Base-by-base conservation (phyloP, 2,797 vertebrate genomes). In the Sebastes nivosus region DNA sequence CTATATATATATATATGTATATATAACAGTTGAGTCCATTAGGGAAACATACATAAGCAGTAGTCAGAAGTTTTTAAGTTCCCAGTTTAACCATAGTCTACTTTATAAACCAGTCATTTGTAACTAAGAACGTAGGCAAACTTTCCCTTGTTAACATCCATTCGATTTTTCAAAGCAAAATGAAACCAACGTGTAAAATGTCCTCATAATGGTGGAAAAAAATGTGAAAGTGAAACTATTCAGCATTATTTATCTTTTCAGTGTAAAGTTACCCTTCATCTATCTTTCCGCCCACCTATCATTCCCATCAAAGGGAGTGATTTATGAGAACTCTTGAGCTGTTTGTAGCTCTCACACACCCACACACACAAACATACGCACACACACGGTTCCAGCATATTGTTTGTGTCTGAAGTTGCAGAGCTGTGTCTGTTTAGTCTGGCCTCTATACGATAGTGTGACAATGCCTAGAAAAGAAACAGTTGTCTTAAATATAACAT, bases 401-500 rank as follows among this genome's bases (percentile, higher is more conserved):
- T 85, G 83, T 90, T 85, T 78, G 42, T 73, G 14, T 65, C n/a
- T 55, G 46, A 25, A 8, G 14, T 24, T 60, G 25, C 9, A 38
- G 46, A 69, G 27, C 18, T 20, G 13, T 63, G 70, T 59, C 64
- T 88, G 25, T 88, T 87, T 86, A 77, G 78, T 87, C 83, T 85
- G 80, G 42, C 29, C n/a, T 67, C 42, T 30, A 4, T 32, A 34
- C 29, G 14, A 42, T 3, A 10, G 8, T 29, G 34, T 13, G 3
- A 2, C 57, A 46, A 70, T 52, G 11, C 69, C 42, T 12, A 8
- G n/a, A 74, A 13, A 11, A 29, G 5, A 73, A 63, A 11, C 16
- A 50, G 34, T 8, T 34, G 30, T 13, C 67, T 72, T n/a, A 52
- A 46, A 46, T 46, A 18, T 2, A 18, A 46, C 42, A 50, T n/a